Evolutionary conservation across 1,140 invertebrate genomes (phyloP).

Genomic region (Neodiprion virginianus): DNA sequence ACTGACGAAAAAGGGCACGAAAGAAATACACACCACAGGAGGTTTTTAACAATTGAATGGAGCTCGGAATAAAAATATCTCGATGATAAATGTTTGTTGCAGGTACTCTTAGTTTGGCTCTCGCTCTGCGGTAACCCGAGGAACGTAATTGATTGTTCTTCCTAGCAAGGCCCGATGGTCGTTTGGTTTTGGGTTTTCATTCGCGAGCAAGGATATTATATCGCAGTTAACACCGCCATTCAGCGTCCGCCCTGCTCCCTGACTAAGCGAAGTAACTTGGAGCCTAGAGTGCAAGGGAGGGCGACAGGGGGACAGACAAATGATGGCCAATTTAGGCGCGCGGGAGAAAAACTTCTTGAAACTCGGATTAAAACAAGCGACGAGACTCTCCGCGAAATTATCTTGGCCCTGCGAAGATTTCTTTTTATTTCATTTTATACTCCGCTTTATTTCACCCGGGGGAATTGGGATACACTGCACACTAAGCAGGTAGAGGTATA

Average conservation of each 20-base stretch:
- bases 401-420: conserved; percentile 3
- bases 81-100: no score
- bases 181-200: conserved; percentile 15
- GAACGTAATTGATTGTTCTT: conserved; percentile 50
- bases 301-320: conserved; percentile 38
- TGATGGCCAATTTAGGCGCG: conserved; percentile 53
- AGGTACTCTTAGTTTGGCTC: no score
- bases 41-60: no score
- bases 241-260: not conserved
- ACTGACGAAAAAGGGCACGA: no score
- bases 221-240: conserved; percentile 36
- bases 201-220: conserved; percentile 43
- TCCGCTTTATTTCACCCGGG: not conserved
- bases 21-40: no score
- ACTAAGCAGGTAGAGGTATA: not conserved
- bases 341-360: conserved; percentile 47
- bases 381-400: conserved; percentile 12
- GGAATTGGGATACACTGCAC: not conserved
- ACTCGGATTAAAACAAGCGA: conserved; percentile 52
- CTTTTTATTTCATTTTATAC: conserved; percentile 6
- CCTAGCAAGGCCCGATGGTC: conserved; percentile 15
- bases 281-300: not conserved
- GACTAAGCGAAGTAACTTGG: not conserved
- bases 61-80: no score
- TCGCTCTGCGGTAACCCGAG: no score